Conservation (phyloP, 2,113 vertebrate genomes). For the Marmota flaviventris region DNA sequence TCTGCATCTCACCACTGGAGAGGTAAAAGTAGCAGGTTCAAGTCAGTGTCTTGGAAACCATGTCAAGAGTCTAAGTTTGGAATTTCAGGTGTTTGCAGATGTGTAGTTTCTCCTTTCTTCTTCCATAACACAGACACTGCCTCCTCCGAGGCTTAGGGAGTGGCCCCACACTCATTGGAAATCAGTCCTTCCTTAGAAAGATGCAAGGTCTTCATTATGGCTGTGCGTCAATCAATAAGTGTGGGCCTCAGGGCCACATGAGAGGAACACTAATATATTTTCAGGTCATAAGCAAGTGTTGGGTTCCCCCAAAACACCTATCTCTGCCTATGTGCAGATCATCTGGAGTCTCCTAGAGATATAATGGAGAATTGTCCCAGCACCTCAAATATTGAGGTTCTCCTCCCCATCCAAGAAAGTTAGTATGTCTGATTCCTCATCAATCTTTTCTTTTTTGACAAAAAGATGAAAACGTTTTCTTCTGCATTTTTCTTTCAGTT, state of each 20-base stretch:
- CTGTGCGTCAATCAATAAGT: not conserved
- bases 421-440: not conserved
- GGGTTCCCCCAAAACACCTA: not conserved
- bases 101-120: not conserved
- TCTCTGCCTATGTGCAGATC: not conserved
- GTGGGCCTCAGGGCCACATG: not conserved
- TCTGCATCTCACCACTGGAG: not conserved
- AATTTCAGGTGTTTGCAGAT: not conserved
- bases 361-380: not conserved
- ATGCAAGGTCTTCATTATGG: not conserved
- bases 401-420: not conserved
- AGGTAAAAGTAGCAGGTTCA: not conserved
- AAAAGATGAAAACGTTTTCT: conserved; percentile 33
- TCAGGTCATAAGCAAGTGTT: not conserved
- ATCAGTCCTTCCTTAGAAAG: not conserved
- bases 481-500: conserved; percentile 61
- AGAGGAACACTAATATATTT: not conserved
- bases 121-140: not conserved
- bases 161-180: not conserved
- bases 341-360: not conserved
- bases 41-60: not conserved
- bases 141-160: not conserved
- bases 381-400: not conserved
- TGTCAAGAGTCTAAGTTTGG: not conserved
- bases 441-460: conserved; percentile 2